Evolutionary conservation across 2,888 invertebrate species (phyloP).

Genomic region (Drosophila anomalata): DNA sequence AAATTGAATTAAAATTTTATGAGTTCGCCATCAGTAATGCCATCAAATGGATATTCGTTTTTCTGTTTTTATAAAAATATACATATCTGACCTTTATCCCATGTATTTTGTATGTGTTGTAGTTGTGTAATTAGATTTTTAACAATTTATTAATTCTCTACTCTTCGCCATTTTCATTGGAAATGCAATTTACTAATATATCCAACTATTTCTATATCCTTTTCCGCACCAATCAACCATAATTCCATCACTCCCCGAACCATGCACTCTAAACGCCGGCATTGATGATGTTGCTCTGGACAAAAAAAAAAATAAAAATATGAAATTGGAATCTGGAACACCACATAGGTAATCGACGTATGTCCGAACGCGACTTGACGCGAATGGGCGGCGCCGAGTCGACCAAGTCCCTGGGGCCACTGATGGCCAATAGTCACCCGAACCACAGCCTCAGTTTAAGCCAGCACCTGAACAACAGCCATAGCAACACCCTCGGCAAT

Average conservation of each 20-base stretch:
- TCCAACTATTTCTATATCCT: conserved; percentile 25
- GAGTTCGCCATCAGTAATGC: background rate
- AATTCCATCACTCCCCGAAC: conserved; percentile 10
- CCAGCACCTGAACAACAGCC: conserved; percentile 47
- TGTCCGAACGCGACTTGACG: conserved; percentile 95
- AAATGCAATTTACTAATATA: conserved; percentile 23
- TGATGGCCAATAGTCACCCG: conserved; percentile 83
- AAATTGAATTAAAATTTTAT: conserved; percentile 9
- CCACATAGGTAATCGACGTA: conserved; percentile 89
- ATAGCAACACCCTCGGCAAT: conserved; percentile 49
- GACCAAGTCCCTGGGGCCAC: conserved; percentile 85
- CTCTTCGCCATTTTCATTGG: background rate
- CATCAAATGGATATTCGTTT: background rate
- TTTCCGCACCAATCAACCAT: conserved; percentile 28
- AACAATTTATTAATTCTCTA: background rate
- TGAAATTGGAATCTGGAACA: conserved; percentile 17
- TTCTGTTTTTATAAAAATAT: conserved; percentile 3
- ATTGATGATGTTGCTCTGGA: conserved; percentile 36
- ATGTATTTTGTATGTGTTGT: conserved; percentile 9
- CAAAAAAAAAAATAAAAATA: too few species aligned
- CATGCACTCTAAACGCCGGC: conserved; percentile 29
- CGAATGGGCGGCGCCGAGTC: conserved; percentile 87
- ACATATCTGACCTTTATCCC: background rate
- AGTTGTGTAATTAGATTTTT: conserved; percentile 24
- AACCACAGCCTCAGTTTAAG: conserved; percentile 62